Evolutionary conservation across 2,888 invertebrate species (phyloP).

Genomic region (Aphrophora alni): DNA sequence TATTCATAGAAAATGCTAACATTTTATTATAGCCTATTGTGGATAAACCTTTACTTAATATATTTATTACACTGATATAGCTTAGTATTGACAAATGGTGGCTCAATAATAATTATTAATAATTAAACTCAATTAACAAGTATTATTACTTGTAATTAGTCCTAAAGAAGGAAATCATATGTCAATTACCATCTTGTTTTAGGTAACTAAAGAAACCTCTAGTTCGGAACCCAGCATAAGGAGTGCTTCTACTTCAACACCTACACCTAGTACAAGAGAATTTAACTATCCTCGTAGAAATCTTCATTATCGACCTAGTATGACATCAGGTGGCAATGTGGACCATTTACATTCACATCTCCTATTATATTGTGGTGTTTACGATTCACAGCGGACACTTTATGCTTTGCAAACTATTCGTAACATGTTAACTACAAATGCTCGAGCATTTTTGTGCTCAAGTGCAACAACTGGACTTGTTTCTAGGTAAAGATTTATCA

Average conservation of each 20-base stretch:
- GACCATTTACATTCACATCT: slow-evolving; percentile 83
- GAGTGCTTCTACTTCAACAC: slow-evolving; percentile 27
- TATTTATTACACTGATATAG: too few relatives aligned
- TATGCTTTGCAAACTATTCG: slow-evolving; percentile 78
- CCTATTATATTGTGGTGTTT: slow-evolving; percentile 79
- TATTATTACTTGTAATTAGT: too few relatives aligned
- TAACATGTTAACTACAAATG: slow-evolving; percentile 72
- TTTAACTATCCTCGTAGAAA: slow-evolving; percentile 28
- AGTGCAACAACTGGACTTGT: slow-evolving; percentile 72
- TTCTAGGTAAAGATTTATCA: slow-evolving; percentile 43
- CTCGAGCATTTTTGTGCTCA: slow-evolving; percentile 74
- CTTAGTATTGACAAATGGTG: too few relatives aligned
- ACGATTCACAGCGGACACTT: slow-evolving; percentile 75
- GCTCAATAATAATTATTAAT: too few relatives aligned
- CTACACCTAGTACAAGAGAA: slow-evolving; percentile 11
- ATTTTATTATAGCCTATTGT: too few relatives aligned
- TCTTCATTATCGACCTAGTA: slow-evolving; percentile 43
- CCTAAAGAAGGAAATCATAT: too few relatives aligned
- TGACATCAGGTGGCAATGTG: slow-evolving; percentile 43
- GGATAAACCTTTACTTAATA: too few relatives aligned
- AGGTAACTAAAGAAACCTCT: slow-evolving; percentile 30
- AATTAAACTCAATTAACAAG: too few relatives aligned
- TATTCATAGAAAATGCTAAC: too few relatives aligned
- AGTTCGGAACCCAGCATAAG: slow-evolving; percentile 26
- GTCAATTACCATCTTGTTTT: too few relatives aligned